A percentile compares a stretch with the other conserved stretches of the same genome.
These are phyloP conservation scores for Brachyhypopomus gauderio DNA, from an alignment of 2,113 vertebrate genomes.

Conservation along the genomic window DNA sequence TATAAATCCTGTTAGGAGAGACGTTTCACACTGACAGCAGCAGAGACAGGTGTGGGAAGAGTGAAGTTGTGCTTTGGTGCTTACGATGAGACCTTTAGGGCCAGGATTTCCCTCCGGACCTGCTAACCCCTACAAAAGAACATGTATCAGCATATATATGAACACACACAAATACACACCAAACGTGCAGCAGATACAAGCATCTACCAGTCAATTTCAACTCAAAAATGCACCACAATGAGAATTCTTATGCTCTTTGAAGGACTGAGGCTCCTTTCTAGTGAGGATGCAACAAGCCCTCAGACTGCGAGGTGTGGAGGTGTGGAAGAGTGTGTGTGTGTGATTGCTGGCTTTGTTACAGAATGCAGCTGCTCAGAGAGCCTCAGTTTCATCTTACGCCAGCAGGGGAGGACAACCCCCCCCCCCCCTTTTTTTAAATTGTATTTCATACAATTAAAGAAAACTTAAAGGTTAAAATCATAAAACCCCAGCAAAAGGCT, in stretches of 20 bases:
- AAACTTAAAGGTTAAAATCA: too few species aligned
- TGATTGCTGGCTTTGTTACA: too few species aligned
- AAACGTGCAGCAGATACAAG: neutral
- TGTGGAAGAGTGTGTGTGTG: too few species aligned
- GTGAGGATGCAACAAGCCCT: neutral
- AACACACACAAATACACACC: slow-evolving; percentile 18
- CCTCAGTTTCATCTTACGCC: too few species aligned
- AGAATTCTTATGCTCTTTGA: neutral
- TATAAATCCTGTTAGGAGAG: neutral
- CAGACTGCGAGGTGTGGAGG: too few species aligned
- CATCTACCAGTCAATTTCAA: neutral
- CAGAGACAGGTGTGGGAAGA: slow-evolving; percentile 17
- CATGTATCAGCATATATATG: slow-evolving; percentile 41
- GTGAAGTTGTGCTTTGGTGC: slow-evolving; percentile 63
- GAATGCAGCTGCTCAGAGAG: too few species aligned
- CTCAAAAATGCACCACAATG: neutral
- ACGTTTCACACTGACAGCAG: slow-evolving; percentile 46
- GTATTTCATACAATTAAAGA: too few species aligned
- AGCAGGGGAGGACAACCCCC: too few species aligned
- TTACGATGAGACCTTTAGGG: slow-evolving; percentile 92
- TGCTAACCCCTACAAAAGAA: slow-evolving; percentile 81
- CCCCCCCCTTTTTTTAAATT: too few species aligned
- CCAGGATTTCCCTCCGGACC: slow-evolving; percentile 93
- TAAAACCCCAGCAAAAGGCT: too few species aligned
- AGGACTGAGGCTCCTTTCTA: neutral